Base-by-base conservation (phyloP, 1,140 invertebrate species). In the Bombus difficillimus region DNA sequence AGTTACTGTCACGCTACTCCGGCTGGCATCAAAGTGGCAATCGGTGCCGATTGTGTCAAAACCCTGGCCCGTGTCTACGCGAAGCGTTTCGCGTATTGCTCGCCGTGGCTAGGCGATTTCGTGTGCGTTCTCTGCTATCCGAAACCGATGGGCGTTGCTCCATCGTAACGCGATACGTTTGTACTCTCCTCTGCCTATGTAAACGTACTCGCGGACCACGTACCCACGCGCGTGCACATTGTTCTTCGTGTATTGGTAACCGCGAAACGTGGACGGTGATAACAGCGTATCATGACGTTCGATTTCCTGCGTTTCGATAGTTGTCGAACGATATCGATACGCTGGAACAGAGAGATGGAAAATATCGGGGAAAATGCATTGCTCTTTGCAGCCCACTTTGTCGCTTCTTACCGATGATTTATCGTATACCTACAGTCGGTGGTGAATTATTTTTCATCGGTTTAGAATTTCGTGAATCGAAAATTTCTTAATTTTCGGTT, bases 61-160 rank as follows among this genome's bases (percentile, higher is more conserved):
- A 34, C 47, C 41, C 57, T 1, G 22, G 9, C 13, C 64, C 39
- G 62, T 34, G 74, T 62, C 47, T 39, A 28, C 47, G 43, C 47
- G 57, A 64, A 78, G 2, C 66, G 85, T 83, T 83, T 84, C 47
- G 86, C 86, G 76, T 87, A 74, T 85, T 64, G 66, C 64, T 32
- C 73, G 75, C 6, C 15, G 28, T 25, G 47, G 81, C 69, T 84
- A 77, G 88, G 62, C 81, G 73, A 87, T 84, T 89, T 83, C 81
- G 82, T 76, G 82, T 76, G 59, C 76, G 75, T 83, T 88, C 84
- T 78, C 88, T 81, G 89, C 91, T 90, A 92, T 90, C 83, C 87
- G 91, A 92, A 91, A 92, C 88, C 88, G 86, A 93, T 92, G 92
- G 93, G 92, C 92, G 92, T 93, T 92, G 92, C 90, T 93, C 91